Percentiles rank a stretch among this genome's conserved stretches.
These are phyloP conservation scores for Eira barbara DNA, from an alignment of 2,113 vertebrate genomes.

Conservation along the genomic window DNA sequence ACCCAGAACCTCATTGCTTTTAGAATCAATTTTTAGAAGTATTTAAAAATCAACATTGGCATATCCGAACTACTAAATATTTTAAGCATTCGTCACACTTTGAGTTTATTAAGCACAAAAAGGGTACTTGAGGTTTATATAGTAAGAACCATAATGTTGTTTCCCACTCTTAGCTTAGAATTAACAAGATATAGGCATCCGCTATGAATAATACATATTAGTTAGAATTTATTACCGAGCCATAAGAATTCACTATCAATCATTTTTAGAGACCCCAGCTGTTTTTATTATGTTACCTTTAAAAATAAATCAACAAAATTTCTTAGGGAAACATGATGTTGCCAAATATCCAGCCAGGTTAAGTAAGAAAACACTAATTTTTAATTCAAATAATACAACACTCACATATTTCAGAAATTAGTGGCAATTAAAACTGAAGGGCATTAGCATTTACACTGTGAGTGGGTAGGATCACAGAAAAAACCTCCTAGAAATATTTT, in stretches of 20 bases:
- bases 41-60: slow-evolving; percentile 4
- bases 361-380: slow-evolving; percentile 57
- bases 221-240: slow-evolving; percentile 51
- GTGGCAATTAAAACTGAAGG: slow-evolving; percentile 21
- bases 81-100: not conserved
- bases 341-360: slow-evolving; percentile 18
- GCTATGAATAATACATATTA: slow-evolving; percentile 46
- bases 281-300: not conserved
- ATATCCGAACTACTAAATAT: slow-evolving; percentile 38
- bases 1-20: not conserved
- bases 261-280: slow-evolving; percentile 25
- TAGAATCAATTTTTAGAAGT: not conserved
- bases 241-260: slow-evolving; percentile 31
- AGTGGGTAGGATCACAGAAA: slow-evolving; percentile 18
- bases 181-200: slow-evolving; percentile 39
- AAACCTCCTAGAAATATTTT: slow-evolving; percentile 13
- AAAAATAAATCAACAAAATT: slow-evolving; percentile 41
- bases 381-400: slow-evolving; percentile 40
- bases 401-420: slow-evolving; percentile 52
- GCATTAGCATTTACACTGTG: not conserved
- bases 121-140: not conserved
- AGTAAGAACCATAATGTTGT: slow-evolving; percentile 17
- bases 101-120: not conserved
- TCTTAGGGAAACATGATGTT: slow-evolving; percentile 42
- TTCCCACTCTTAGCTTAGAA: slow-evolving; percentile 41